A percentile compares a stretch with the other conserved stretches of the same genome.
These are phyloP conservation scores for Drosophila truncata DNA, from an alignment of 1,140 invertebrate species.

Conservation along the genomic window DNA sequence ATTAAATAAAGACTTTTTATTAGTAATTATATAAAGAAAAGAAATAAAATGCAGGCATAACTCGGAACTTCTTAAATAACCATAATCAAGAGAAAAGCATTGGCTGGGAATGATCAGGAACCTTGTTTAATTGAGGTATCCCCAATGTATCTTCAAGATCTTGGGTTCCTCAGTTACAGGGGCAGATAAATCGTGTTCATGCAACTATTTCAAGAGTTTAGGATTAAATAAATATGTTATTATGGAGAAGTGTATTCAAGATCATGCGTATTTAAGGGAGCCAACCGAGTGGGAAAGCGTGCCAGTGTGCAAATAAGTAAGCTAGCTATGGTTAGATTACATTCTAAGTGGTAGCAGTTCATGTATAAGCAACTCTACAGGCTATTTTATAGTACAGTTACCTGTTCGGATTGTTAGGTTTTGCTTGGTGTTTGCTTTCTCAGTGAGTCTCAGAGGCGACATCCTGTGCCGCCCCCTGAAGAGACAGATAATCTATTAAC, in stretches of 20 bases:
- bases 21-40: background rate
- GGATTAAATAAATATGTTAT: slow-evolving; percentile 1
- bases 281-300: slow-evolving; percentile 28
- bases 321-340: slow-evolving; percentile 35
- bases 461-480: slow-evolving; percentile 1
- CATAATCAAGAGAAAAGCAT: background rate
- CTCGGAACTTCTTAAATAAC: background rate
- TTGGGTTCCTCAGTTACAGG: background rate
- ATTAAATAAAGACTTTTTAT: no score
- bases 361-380: slow-evolving; percentile 38
- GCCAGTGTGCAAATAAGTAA: slow-evolving; percentile 28
- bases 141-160: background rate
- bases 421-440: slow-evolving; percentile 61
- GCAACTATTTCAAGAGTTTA: slow-evolving; percentile 13
- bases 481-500: slow-evolving; percentile 28
- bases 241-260: slow-evolving; percentile 2
- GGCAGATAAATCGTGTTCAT: background rate
- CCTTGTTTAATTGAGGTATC: background rate
- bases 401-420: slow-evolving; percentile 27
- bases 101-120: background rate
- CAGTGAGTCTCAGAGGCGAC: slow-evolving; percentile 42
- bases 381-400: slow-evolving; percentile 49
- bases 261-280: slow-evolving; percentile 23
- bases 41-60: slow-evolving; percentile 6
- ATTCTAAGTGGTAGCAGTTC: slow-evolving; percentile 4